Conservation (phyloP, 2,113 vertebrate genomes). For the Oncorhynchus mykiss region DNA sequence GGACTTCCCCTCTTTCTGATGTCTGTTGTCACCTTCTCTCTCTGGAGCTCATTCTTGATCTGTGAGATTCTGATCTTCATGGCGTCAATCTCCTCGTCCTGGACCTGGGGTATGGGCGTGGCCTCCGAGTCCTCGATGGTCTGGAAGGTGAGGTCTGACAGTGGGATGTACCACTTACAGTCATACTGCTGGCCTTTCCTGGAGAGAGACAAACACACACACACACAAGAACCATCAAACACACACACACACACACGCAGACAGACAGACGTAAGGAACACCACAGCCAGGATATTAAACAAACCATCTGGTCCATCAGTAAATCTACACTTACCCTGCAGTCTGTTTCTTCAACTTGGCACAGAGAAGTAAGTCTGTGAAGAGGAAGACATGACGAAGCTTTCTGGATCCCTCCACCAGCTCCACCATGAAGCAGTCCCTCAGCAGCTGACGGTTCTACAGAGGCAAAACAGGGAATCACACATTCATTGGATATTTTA, state of each 20-base stretch:
- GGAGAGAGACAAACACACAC: slow-evolving; percentile 9
- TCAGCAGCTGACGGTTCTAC: slow-evolving; percentile 91
- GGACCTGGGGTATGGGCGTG: slow-evolving; percentile 83
- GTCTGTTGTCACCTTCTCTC: slow-evolving; percentile 82
- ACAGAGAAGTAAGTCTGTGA: slow-evolving; percentile 92
- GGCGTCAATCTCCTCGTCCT: slow-evolving; percentile 91
- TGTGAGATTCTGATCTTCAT: slow-evolving; percentile 96
- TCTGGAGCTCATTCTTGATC: slow-evolving; percentile 91
- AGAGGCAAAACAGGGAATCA: slow-evolving; percentile 5
- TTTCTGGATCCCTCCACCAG: slow-evolving; percentile 92
- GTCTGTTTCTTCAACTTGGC: slow-evolving; percentile 96
- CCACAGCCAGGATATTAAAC: not conserved
- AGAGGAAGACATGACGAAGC: slow-evolving; percentile 93
- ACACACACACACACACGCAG: not conserved
- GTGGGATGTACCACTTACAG: slow-evolving; percentile 95
- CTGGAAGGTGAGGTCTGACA: slow-evolving; percentile 91
- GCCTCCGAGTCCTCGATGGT: slow-evolving; percentile 87
- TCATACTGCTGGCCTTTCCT: slow-evolving; percentile 95
- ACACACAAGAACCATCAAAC: not conserved
- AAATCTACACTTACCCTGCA: slow-evolving; percentile 79
- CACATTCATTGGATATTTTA: not conserved
- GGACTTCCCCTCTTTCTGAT: not conserved
- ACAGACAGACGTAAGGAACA: not conserved
- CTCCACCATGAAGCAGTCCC: slow-evolving; percentile 97
- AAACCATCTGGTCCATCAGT: not conserved